Evolutionary conservation across 2,888 invertebrate genomes (phyloP), one percentile per base, ranked within the genome.

Genomic region (Amphiduros pacificus): DNA sequence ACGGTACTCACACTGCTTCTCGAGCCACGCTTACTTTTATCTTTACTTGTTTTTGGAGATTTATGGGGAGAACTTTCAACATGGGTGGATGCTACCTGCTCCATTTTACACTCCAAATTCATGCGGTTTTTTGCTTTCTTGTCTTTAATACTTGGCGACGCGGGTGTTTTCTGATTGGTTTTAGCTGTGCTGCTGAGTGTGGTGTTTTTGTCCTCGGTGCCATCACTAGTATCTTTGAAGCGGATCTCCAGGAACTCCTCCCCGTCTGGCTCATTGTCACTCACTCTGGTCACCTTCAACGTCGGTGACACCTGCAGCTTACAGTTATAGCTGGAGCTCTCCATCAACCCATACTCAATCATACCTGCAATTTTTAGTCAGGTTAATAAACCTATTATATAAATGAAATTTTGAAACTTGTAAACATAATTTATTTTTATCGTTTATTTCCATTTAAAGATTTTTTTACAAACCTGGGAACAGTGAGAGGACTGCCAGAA

Each of bases 401-500:
- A n/a, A n/a, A n/a, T n/a, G n/a, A n/a, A n/a, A n/a, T n/a, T n/a
- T n/a, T n/a, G n/a, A n/a, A n/a, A n/a, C n/a, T n/a, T n/a, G n/a
- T n/a, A n/a, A n/a, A n/a, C n/a, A n/a, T n/a, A n/a, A n/a, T n/a
- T n/a, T n/a, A n/a, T n/a, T n/a, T n/a, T n/a, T n/a, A n/a, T n/a
- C n/a, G n/a, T n/a, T n/a, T n/a, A n/a, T n/a, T n/a, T n/a, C n/a
- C n/a, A n/a, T n/a, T n/a, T n/a, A n/a, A n/a, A n/a, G n/a, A n/a
- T n/a, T n/a, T n/a, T n/a, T n/a, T 27, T 11, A 62, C 74, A 70
- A 72, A 84, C 85, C 90, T 56, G 98, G 98, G 83, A 94, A 89
- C 36, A 99, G 83, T 1, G 97, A 97, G 0, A 95, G 86, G 55
- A 98, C 86, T 5, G 95, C 91, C 58, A 99, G 85, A 71, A 98